Evolutionary conservation across 2,113 vertebrate species (phyloP).

Genomic region (Microcebus murinus): DNA sequence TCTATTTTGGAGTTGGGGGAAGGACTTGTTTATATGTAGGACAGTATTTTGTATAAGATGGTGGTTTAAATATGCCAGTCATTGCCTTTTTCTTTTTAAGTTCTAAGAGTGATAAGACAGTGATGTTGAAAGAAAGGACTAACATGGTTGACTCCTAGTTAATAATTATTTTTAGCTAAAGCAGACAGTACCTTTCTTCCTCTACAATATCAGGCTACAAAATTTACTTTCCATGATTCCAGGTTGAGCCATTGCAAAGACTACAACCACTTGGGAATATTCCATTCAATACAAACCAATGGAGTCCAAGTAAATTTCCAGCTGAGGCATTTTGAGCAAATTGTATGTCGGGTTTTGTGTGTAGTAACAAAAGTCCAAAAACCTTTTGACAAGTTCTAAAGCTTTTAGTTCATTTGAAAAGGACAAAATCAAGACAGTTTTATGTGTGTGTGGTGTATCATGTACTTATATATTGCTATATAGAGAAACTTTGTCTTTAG

Average conservation of each 20-base stretch:
- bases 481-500: constrained; percentile 9
- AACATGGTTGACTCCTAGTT: not conserved
- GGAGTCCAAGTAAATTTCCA: constrained; percentile 57
- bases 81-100: not conserved
- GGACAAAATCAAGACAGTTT: constrained; percentile 44
- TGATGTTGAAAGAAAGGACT: not conserved
- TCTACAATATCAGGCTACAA: not conserved
- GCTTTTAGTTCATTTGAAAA: constrained; percentile 55
- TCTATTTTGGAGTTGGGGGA: not conserved
- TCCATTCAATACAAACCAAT: constrained; percentile 2
- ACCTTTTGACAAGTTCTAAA: constrained; percentile 60
- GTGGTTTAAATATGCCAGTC: not conserved
- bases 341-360: constrained; percentile 48
- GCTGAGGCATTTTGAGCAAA: constrained; percentile 61
- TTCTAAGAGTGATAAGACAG: not conserved
- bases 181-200: not conserved
- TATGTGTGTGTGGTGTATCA: not conserved
- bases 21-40: not conserved
- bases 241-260: not conserved
- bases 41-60: not conserved
- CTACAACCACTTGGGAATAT: constrained; percentile 33
- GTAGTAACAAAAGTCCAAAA: constrained; percentile 39
- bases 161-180: constrained; percentile 45
- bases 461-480: not conserved
- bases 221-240: constrained; percentile 49